Evolutionary conservation across 1,140 invertebrate genomes (phyloP).

Genomic region (Arion vulgaris): DNA sequence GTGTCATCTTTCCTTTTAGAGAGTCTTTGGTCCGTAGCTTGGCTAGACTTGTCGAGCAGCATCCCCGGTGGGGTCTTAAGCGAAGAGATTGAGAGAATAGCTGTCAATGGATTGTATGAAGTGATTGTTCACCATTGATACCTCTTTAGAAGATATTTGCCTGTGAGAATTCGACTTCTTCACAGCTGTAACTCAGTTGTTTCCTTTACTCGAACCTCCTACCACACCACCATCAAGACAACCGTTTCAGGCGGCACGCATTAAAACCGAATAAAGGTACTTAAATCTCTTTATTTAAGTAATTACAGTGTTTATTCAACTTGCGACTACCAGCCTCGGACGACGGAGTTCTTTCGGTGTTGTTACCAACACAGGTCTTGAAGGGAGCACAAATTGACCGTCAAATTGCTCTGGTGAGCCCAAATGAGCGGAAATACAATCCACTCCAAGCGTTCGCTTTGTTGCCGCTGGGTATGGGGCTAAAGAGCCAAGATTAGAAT

Average conservation of each 20-base stretch:
- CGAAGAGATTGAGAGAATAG: constrained; percentile 21
- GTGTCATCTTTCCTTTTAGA: neutral
- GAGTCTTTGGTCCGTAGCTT: neutral
- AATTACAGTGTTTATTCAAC: constrained; percentile 38
- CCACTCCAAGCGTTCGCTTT: constrained; percentile 25
- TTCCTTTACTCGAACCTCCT: neutral
- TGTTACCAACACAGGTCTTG: constrained; percentile 32
- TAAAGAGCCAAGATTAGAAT: constrained; percentile 11
- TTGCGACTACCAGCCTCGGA: neutral
- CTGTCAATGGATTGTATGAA: neutral
- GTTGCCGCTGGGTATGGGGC: constrained; percentile 1
- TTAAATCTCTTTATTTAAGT: constrained; percentile 29
- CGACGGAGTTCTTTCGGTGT: constrained; percentile 20
- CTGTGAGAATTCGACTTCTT: constrained; percentile 20
- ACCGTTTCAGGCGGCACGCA: constrained; percentile 12
- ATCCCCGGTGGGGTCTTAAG: neutral
- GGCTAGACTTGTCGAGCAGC: neutral
- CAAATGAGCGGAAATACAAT: constrained; percentile 41
- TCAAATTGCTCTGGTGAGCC: constrained; percentile 26
- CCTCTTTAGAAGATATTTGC: constrained; percentile 18
- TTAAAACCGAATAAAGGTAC: constrained; percentile 35
- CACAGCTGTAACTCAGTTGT: constrained; percentile 19
- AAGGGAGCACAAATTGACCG: constrained; percentile 34
- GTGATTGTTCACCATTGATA: constrained; percentile 38
- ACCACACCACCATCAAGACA: neutral